Evolutionary conservation across 2,797 vertebrate species (phyloP), one percentile per base, ranked within the genome.

Genomic region (Apogon hyalosoma): DNA sequence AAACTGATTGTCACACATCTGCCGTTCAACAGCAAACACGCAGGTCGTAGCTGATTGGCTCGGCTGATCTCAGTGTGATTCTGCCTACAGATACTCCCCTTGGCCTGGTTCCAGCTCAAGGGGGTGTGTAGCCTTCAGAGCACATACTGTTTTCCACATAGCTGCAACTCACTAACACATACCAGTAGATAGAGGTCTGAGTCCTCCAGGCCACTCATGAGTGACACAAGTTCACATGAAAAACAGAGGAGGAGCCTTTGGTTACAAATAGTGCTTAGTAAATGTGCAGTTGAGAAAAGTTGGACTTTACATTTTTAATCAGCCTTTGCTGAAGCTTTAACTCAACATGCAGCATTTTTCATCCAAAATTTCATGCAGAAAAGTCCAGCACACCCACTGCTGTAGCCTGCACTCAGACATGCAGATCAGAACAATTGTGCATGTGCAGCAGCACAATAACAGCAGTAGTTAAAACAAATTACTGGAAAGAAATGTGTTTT

Each of bases 11-110:
- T 57, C 69, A 56, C 73, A 82, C 83, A 83, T 91, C 90, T 93
- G 90, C 89, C 7, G 87, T 89, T 88, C 6, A 84, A 75, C 80
- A 75, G 86, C 77, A 55, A 81, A 85, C 75, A 71, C 0, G 40
- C 58, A 64, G 67, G 67, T 65, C 2, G 73, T 61, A 36, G 56
- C 71, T 57, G 82, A 89, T 91, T 85, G 86, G 87, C 83, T 90
- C 42, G 7, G 62, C 83, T 73, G 83, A 77, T 55, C 65, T 72
- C 45, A 9, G 47, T 7, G 50, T 13, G 68, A 63, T 63, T 40
- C 79, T 55, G 78, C 85, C 85, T 70, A 56, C 66, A 18, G 52
- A 73, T 54, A 65, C 84, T 73, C 86, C 87, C 81, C 67, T 50
- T 77, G 81, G 83, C 56, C 36, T 45, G 2, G 51, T 3, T 61